Conservation (phyloP, 2,888 invertebrate species). For the Phania funesta region DNA sequence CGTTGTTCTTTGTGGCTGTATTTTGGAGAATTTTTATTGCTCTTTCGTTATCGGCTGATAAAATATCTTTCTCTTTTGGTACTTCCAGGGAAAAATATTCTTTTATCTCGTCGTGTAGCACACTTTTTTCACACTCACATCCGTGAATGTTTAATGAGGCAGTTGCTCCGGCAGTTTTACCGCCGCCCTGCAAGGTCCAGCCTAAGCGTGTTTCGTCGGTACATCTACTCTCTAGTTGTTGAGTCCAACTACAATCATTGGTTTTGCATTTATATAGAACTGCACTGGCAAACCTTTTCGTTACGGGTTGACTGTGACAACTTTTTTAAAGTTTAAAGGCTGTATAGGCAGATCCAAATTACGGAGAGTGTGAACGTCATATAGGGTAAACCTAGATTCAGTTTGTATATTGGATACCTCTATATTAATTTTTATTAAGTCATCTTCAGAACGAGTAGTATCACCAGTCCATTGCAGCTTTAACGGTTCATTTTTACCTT, state of each 20-base stretch:
- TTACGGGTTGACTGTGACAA: not conserved
- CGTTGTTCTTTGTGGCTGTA: conserved; percentile 14
- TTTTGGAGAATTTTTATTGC: conserved; percentile 49
- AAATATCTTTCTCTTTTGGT: conserved; percentile 37
- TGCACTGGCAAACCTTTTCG: conserved; percentile 28
- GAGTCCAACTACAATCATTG: conserved; percentile 33
- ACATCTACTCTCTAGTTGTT: conserved; percentile 40
- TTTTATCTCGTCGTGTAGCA: conserved; percentile 58
- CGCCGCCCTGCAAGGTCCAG: conserved; percentile 58
- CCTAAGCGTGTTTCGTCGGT: conserved; percentile 53
- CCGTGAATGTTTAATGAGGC: conserved; percentile 49
- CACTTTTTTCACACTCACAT: conserved; percentile 47
- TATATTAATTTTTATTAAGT: not conserved
- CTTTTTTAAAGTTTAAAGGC: conserved; percentile 2
- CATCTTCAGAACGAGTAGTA: not conserved
- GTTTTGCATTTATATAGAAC: conserved; percentile 43
- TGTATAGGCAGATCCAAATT: conserved; percentile 32
- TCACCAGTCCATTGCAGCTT: conserved; percentile 22
- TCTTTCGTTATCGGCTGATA: conserved; percentile 54
- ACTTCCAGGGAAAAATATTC: conserved; percentile 53
- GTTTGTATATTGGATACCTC: not conserved
- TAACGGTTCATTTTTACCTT: conserved; percentile 18
- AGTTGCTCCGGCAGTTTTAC: not conserved
- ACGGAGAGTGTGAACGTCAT: conserved; percentile 12
- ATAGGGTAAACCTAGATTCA: not conserved